Conservation (phyloP, 2,888 invertebrate genomes). For the Chymomyza procnemis region DNA sequence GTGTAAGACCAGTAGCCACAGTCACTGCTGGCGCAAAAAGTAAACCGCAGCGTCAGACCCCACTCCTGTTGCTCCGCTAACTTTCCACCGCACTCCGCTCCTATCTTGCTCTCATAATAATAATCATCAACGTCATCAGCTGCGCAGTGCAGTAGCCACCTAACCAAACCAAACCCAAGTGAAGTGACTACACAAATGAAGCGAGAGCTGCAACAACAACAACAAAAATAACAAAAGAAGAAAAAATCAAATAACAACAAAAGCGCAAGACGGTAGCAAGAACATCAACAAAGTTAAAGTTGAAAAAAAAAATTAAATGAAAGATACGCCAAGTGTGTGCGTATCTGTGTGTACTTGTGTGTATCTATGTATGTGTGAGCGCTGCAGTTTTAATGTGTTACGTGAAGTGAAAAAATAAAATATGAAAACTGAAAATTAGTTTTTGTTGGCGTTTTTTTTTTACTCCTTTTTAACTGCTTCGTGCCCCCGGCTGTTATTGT, state of each 20-base stretch:
- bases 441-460: conserved; percentile 11
- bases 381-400: conserved; percentile 25
- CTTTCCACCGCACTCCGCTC: not conserved
- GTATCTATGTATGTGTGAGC: not conserved
- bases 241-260: conserved; percentile 60
- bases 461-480: conserved; percentile 11
- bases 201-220: conserved; percentile 17
- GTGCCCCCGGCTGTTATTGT: conserved; percentile 8
- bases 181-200: conserved; percentile 16
- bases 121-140: conserved; percentile 34
- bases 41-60: conserved; percentile 16
- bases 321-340: not conserved
- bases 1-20: conserved; percentile 31
- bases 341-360: not conserved
- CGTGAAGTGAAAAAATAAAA: conserved; percentile 53
- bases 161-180: conserved; percentile 15
- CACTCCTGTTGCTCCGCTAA: conserved; percentile 35
- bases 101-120: conserved; percentile 27
- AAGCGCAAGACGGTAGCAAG: conserved; percentile 54
- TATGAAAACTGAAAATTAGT: conserved; percentile 61
- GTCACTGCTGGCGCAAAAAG: conserved; percentile 41
- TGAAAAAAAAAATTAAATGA: not conserved
- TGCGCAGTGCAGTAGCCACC: conserved; percentile 62
- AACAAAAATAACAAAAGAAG: conserved; percentile 34
- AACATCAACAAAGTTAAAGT: conserved; percentile 6